These are phyloP conservation scores for Macrobrachium nipponense DNA, from an alignment of 1,140 invertebrate species.

Conservation along the genomic window DNA sequence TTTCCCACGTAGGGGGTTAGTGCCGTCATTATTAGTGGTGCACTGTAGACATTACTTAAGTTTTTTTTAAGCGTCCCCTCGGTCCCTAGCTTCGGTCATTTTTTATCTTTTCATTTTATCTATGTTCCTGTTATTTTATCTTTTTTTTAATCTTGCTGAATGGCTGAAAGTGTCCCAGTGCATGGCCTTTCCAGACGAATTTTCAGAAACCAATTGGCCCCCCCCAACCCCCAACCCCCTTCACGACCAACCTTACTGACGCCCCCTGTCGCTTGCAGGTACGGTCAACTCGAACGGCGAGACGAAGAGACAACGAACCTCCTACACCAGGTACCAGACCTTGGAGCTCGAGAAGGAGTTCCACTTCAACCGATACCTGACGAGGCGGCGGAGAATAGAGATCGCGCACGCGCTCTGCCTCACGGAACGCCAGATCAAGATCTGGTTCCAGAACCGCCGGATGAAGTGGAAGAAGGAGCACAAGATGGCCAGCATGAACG, in stretches of 20 bases:
- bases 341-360: conserved; percentile 96
- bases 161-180: no score
- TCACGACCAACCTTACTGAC: no score
- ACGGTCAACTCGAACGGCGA: conserved; percentile 70
- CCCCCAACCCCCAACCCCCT: no score
- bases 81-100: no score
- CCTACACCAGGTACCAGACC: conserved; percentile 96
- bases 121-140: no score
- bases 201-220: background rate
- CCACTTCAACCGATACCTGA: conserved; percentile 95
- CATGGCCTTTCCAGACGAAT: no score
- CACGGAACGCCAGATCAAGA: conserved; percentile 92
- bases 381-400: conserved; percentile 83
- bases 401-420: conserved; percentile 83
- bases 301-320: conserved; percentile 91
- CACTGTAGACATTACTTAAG: no score
- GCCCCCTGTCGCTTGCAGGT: conserved; percentile 35
- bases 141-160: no score
- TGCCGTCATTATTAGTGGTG: no score
- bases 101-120: no score
- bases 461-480: conserved; percentile 99
- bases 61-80: no score
- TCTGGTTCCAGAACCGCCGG: conserved; percentile 96
- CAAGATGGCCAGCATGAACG: conserved; percentile 75
- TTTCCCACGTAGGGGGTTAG: no score